Evolutionary conservation across 2,888 invertebrate genomes (phyloP).

Genomic region (Dasysyrphus tricinctus): DNA sequence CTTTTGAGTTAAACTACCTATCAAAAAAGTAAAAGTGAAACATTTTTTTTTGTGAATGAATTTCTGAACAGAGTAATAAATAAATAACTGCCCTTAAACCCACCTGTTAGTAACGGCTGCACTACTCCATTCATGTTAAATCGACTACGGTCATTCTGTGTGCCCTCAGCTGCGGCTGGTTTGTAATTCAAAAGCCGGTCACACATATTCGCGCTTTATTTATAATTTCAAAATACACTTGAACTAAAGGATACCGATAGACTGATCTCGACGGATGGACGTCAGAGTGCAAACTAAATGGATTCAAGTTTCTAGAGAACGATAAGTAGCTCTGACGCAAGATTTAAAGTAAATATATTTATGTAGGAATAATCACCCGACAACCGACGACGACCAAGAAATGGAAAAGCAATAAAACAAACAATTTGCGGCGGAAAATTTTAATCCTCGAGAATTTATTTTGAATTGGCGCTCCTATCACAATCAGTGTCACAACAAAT

Average conservation of each 20-base stretch:
- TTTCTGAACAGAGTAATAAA: background rate
- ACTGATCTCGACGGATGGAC: background rate
- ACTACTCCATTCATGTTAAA: slow-evolving; percentile 86
- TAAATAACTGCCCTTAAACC: slow-evolving; percentile 75
- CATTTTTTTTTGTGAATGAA: slow-evolving; percentile 4
- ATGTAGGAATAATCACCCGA: background rate
- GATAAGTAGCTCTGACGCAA: background rate
- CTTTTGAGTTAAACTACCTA: background rate
- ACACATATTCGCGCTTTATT: slow-evolving; percentile 77
- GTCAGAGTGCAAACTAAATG: slow-evolving; percentile 16
- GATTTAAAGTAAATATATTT: background rate
- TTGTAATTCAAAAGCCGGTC: slow-evolving; percentile 81
- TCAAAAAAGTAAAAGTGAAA: slow-evolving; percentile 9
- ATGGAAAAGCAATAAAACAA: background rate
- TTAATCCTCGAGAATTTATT: background rate
- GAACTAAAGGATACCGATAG: background rate
- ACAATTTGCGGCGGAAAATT: background rate
- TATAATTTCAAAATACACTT: background rate
- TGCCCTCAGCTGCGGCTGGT: slow-evolving; percentile 78
- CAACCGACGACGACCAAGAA: background rate
- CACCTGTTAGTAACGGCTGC: slow-evolving; percentile 95
- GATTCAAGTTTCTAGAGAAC: background rate
- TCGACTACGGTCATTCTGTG: slow-evolving; percentile 78
- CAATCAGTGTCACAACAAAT: background rate
- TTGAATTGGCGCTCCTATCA: background rate